Conservation (phyloP, 2,888 invertebrate species). For the Drosophila peninsularis region DNA sequence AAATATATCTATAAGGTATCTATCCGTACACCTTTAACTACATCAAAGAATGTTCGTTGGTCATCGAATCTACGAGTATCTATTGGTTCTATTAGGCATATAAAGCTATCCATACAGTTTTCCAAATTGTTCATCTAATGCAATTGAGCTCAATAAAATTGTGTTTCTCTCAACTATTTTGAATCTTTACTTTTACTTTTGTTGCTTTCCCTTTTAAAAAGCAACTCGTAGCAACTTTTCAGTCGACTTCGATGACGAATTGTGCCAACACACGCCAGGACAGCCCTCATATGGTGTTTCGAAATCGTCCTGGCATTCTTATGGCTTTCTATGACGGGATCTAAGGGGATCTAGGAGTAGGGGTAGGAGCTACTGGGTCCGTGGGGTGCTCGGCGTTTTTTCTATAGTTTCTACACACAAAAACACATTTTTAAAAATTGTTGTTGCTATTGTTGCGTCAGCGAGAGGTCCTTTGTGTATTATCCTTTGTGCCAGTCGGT, state of each 20-base stretch:
- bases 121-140: neutral
- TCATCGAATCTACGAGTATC: neutral
- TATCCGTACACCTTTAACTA: neutral
- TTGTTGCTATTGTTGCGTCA: constrained; percentile 77
- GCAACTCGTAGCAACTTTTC: constrained; percentile 45
- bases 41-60: neutral
- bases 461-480: constrained; percentile 72
- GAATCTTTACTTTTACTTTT: constrained; percentile 36
- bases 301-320: constrained; percentile 40
- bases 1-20: neutral
- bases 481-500: constrained; percentile 70
- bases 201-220: constrained; percentile 8
- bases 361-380: constrained; percentile 22
- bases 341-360: constrained; percentile 14
- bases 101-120: too few species aligned
- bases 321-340: constrained; percentile 35
- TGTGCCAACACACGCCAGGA: constrained; percentile 56
- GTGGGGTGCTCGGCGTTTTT: constrained; percentile 57
- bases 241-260: constrained; percentile 60
- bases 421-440: constrained; percentile 72
- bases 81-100: neutral
- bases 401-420: constrained; percentile 74
- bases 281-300: constrained; percentile 41
- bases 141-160: constrained; percentile 14
- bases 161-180: constrained; percentile 10